Evolutionary conservation across 2,888 invertebrate species (phyloP).

Genomic region (Epicampocera succincta): DNA sequence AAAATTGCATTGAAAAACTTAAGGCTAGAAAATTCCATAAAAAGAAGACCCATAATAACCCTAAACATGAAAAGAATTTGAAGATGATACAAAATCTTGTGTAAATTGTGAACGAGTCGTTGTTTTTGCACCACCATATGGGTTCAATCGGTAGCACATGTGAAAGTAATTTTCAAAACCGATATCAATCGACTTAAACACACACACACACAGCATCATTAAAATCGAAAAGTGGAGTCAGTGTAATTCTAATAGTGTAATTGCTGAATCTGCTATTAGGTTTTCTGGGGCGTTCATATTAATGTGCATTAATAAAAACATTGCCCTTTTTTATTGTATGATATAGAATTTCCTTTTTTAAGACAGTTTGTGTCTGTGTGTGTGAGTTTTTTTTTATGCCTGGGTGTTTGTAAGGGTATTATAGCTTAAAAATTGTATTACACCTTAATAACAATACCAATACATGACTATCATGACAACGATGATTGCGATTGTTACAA

Average conservation of each 20-base stretch:
- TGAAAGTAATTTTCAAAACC: constrained; percentile 53
- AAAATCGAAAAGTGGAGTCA: constrained; percentile 15
- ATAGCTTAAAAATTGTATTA: constrained; percentile 80
- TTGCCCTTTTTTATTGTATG: constrained; percentile 34
- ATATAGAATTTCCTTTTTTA: constrained; percentile 49
- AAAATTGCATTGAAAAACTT: constrained; percentile 75
- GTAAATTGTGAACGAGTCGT: constrained; percentile 58
- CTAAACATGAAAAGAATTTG: constrained; percentile 19
- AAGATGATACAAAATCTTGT: constrained; percentile 23
- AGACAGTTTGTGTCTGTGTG: not conserved
- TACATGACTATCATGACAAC: constrained; percentile 73
- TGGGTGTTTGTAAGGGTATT: constrained; percentile 73
- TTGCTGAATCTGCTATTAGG: constrained; percentile 55
- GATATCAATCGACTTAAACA: constrained; percentile 32
- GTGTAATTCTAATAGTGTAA: constrained; percentile 49
- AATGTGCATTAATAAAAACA: constrained; percentile 40
- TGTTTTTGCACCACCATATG: constrained; percentile 77
- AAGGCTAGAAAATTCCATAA: constrained; percentile 20
- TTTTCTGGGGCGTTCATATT: constrained; percentile 17
- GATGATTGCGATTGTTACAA: constrained; percentile 60
- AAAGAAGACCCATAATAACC: constrained; percentile 33
- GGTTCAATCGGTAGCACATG: constrained; percentile 74
- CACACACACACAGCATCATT: constrained; percentile 17
- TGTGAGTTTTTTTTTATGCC: not conserved
- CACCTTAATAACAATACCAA: constrained; percentile 81